These are phyloP conservation scores for Paramisgurnus dabryanus DNA, from an alignment of 2,113 vertebrate species.

Conservation along the genomic window DNA sequence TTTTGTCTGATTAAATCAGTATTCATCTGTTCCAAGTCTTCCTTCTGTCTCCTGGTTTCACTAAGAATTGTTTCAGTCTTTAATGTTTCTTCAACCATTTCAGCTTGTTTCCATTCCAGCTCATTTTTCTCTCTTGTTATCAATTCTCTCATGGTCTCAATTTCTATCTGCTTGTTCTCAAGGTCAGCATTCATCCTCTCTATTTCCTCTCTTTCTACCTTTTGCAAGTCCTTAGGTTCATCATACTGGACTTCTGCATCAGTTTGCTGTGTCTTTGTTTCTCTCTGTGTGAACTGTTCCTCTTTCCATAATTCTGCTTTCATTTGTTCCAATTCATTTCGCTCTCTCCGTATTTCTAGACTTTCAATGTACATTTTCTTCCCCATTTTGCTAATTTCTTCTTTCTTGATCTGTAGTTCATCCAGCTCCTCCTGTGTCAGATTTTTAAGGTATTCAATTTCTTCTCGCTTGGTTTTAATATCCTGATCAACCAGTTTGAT, in stretches of 20 bases:
- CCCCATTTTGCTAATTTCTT: constrained; percentile 4
- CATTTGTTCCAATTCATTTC: constrained; percentile 7
- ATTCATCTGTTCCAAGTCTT: constrained; percentile 21
- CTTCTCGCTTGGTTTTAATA: not conserved
- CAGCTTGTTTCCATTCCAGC: not conserved
- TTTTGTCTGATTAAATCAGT: constrained; percentile 39
- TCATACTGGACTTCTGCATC: constrained; percentile 16
- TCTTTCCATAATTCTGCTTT: constrained; percentile 4
- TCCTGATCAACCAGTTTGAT: constrained; percentile 7
- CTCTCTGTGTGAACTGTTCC: not conserved
- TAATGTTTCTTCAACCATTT: not conserved
- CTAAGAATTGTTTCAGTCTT: constrained; percentile 26
- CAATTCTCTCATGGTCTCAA: not conserved
- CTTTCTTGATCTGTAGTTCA: not conserved
- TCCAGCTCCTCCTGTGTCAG: constrained; percentile 9
- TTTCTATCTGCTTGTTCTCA: not conserved
- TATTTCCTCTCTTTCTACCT: constrained; percentile 13
- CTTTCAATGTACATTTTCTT: constrained; percentile 13
- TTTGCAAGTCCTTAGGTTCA: not conserved
- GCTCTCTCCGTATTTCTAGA: constrained; percentile 23
- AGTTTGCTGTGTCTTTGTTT: not conserved
- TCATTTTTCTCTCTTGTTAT: constrained; percentile 6
- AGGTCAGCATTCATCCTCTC: constrained; percentile 27
- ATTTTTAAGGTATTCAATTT: not conserved
- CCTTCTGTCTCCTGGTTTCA: constrained; percentile 19